phyloP scores from a whole-genome alignment of 2,888 invertebrate genomes.

The Eueremaeus valkanovi region DNA sequence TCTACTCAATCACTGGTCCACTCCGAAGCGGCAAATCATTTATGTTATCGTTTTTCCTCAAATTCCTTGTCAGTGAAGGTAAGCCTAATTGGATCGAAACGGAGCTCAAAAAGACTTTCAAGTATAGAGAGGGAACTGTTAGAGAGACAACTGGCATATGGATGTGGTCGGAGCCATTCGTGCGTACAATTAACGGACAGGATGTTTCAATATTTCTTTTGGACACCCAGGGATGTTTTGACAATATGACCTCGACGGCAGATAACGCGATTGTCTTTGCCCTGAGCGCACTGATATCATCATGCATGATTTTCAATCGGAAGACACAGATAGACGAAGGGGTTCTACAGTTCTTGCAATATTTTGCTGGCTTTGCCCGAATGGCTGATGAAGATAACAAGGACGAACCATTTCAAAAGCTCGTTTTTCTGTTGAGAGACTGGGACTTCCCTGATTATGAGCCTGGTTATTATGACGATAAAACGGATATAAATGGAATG shows the following conservation, averaged over 20 bases:
- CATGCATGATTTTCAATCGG: background rate
- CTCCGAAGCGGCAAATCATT: constrained; percentile 49
- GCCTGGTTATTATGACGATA: constrained; percentile 3
- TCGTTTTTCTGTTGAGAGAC: constrained; percentile 46
- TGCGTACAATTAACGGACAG: constrained; percentile 41
- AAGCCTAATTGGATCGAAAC: constrained; percentile 39
- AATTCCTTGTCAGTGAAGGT: constrained; percentile 46
- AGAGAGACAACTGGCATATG: constrained; percentile 45
- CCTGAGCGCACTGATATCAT: constrained; percentile 55
- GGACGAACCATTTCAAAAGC: constrained; percentile 47
- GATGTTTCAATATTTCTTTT: constrained; percentile 55
- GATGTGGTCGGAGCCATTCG: constrained; percentile 45
- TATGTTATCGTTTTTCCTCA: constrained; percentile 47
- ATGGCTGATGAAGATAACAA: constrained; percentile 38
- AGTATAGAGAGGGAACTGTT: constrained; percentile 43
- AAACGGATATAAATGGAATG: background rate
- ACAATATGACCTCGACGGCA: constrained; percentile 58
- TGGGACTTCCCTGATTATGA: constrained; percentile 51
- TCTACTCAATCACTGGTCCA: constrained; percentile 48
- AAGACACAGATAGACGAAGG: background rate
- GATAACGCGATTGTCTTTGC: constrained; percentile 60
- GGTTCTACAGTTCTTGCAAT: background rate
- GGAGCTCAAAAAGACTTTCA: background rate
- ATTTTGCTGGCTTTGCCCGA: constrained; percentile 44
- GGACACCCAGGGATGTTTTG: constrained; percentile 59